Base-by-base conservation (phyloP, 1,140 invertebrate species). In the Planococcus citri region DNA sequence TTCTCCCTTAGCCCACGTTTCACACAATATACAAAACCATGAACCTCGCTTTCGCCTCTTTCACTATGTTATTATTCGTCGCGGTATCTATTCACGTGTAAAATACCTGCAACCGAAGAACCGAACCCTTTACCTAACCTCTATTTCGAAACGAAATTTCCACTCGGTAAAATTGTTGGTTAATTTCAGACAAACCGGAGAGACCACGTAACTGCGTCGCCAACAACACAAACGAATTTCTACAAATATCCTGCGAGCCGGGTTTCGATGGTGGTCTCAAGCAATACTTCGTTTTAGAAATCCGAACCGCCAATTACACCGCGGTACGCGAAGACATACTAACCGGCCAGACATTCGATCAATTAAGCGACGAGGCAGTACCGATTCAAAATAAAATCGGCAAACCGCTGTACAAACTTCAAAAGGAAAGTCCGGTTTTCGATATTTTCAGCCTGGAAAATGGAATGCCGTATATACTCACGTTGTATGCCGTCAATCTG, bases 211-310 rank as follows among this genome's bases (percentile, higher is more conserved):
- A 86, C 76, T 87, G 85, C 75, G 79, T 82, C 12, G 79, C 94
- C n/a, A 83, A 87, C 68, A 94, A 94, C 78, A 89, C 91, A 76
- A 94, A 90, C 60, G 89, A 93, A 74, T 87, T 89, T 0, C 74
- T 86, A 14, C 77, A 80, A 73, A 81, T 85, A 68, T 81, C 84
- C 38, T 87, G 85, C 75, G 70, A 76, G n/a, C 83, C 83, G 73
- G 84, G 84, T 22, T 87, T 85, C 75, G 83, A 86, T 76, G 85
- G 89, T 25, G 89, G 89, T 33, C 79, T 90, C 51, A 82, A 84
- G 27, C 89, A 90, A 79, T 82, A 83, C 75, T 91, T 90, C 79
- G 82, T 87, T 22, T 83, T 90, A 76, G 87, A 89, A 78, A 84
- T 90, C 71, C 85, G 84, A 72, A 83, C 85, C 73, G 17, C 22